A percentile compares a stretch with the other conserved stretches of the same genome.
Evolutionary conservation across 2,113 vertebrate genomes (phyloP).

Genomic region (Pleuronectes platessa): DNA sequence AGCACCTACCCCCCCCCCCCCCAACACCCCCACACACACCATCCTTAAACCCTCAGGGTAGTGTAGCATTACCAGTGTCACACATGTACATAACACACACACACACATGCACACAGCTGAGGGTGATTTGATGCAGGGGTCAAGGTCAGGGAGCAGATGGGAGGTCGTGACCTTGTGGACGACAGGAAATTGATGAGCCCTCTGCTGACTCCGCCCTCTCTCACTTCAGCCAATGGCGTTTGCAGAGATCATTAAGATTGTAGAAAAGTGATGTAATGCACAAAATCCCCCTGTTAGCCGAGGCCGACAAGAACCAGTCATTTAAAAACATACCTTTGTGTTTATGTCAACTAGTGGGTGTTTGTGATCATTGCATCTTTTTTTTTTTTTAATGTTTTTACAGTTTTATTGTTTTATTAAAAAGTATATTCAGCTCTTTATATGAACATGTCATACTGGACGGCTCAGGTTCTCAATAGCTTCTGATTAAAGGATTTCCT

Average conservation of each 20-base stretch:
- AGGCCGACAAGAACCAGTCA: background rate
- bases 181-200: constrained; percentile 55
- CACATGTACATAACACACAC: constrained; percentile 29
- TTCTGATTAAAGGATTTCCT: no score
- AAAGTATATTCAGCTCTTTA: no score
- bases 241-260: background rate
- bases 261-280: no score
- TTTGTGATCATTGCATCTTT: background rate
- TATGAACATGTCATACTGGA: no score
- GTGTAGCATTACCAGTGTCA: constrained; percentile 52
- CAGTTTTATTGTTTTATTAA: no score
- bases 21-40: constrained; percentile 2
- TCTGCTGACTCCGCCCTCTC: constrained; percentile 9
- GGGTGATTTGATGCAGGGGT: constrained; percentile 66
- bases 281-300: no score
- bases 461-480: no score
- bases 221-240: background rate
- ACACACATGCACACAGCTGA: constrained; percentile 64
- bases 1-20: background rate
- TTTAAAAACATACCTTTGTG: background rate
- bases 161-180: constrained; percentile 51
- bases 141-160: constrained; percentile 80
- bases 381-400: no score
- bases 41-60: constrained; percentile 43
- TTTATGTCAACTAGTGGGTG: background rate